These are phyloP conservation scores for Triplophysa dalaica DNA, from an alignment of 2,113 vertebrate species.

Conservation along the genomic window DNA sequence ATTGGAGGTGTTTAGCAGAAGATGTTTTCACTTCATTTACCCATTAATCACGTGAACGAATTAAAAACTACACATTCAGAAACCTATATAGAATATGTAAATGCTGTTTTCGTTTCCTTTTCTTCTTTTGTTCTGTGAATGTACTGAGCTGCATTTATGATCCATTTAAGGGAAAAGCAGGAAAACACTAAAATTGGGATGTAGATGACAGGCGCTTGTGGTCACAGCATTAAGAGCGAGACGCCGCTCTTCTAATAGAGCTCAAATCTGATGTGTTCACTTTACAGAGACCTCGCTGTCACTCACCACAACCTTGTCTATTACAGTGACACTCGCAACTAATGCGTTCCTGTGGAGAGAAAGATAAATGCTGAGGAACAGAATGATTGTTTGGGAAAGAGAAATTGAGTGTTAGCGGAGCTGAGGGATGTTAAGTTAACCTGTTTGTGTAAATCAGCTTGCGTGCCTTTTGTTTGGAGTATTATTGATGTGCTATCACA, in stretches of 20 bases:
- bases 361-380: conserved; percentile 4
- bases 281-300: conserved; percentile 77
- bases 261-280: conserved; percentile 71
- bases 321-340: conserved; percentile 74
- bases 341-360: conserved; percentile 65
- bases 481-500: no score
- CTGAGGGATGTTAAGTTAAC: conserved; percentile 12
- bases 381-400: background rate
- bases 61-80: no score
- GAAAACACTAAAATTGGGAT: conserved; percentile 71
- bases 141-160: conserved; percentile 78
- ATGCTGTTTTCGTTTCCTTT: background rate
- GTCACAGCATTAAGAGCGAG: conserved; percentile 71
- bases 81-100: background rate
- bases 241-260: conserved; percentile 76
- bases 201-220: conserved; percentile 73
- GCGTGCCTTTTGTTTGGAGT: no score
- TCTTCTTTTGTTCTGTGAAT: conserved; percentile 58
- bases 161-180: conserved; percentile 69
- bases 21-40: no score
- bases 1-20: conserved; percentile 11
- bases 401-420: conserved; percentile 16
- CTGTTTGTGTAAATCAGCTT: conserved; percentile 15
- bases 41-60: no score
- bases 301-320: conserved; percentile 73